Percentiles rank a stretch among this genome's conserved stretches.
These are phyloP conservation scores for Odontomachus brunneus DNA, from an alignment of 1,140 invertebrate species.

Conservation along the genomic window DNA sequence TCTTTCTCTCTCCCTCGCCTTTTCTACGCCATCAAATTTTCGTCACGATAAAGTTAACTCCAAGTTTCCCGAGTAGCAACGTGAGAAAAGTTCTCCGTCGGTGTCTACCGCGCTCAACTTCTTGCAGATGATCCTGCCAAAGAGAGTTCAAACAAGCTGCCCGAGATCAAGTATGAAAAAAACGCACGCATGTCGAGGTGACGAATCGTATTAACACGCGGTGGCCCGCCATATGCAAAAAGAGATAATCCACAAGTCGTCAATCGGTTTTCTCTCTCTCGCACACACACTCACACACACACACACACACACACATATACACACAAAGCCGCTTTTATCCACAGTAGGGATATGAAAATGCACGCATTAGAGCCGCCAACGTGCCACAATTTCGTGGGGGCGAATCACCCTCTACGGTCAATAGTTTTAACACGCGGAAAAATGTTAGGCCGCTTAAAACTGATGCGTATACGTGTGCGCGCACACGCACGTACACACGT, in stretches of 20 bases:
- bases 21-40: neutral
- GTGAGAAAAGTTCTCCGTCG: constrained; percentile 1
- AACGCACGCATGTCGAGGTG: neutral
- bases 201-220: constrained; percentile 41
- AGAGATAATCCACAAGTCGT: constrained; percentile 47
- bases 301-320: too few species aligned
- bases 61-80: neutral
- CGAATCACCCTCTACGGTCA: constrained; percentile 38
- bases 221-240: constrained; percentile 20
- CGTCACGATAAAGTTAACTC: neutral
- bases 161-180: constrained; percentile 1
- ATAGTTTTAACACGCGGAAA: constrained; percentile 54
- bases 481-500: neutral
- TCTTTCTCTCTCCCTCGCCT: too few species aligned
- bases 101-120: neutral
- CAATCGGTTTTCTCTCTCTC: too few species aligned
- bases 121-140: neutral
- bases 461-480: neutral
- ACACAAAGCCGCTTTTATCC: constrained; percentile 45
- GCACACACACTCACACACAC: constrained; percentile 24
- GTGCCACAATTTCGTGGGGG: constrained; percentile 47
- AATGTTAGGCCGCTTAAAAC: constrained; percentile 65
- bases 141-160: neutral
- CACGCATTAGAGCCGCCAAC: constrained; percentile 54
- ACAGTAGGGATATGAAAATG: constrained; percentile 45